Evolutionary conservation across 2,113 vertebrate species (phyloP).

Genomic region (Pseudorasbora parva): DNA sequence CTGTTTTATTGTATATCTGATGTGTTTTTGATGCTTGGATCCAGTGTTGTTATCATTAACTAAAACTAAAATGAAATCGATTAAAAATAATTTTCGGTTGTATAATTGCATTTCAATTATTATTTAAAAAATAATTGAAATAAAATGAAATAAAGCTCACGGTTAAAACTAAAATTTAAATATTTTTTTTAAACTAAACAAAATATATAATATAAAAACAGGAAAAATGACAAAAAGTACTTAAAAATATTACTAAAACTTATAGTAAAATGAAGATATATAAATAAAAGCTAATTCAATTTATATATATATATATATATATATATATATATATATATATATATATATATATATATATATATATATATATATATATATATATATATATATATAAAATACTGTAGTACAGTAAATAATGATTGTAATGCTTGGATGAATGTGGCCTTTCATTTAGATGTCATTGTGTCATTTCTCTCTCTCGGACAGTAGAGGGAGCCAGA

Average conservation of each 20-base stretch:
- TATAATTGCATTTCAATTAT: no score
- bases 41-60: neutral
- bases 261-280: neutral
- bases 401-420: neutral
- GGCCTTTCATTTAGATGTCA: neutral
- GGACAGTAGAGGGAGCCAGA: conserved; percentile 43
- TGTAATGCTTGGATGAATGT: neutral
- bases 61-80: neutral
- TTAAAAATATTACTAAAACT: neutral
- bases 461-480: neutral
- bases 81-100: neutral
- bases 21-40: neutral
- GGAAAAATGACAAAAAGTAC: neutral
- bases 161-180: neutral
- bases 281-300: neutral
- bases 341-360: neutral
- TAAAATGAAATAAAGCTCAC: neutral
- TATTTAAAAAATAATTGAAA: no score
- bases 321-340: neutral
- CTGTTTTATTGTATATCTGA: neutral
- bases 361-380: neutral
- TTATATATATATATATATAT: neutral
- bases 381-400: neutral
- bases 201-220: neutral
- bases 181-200: neutral